These are phyloP conservation scores for Setipinna tenuifilis DNA, from an alignment of 2,797 vertebrate species.

Conservation along the genomic window DNA sequence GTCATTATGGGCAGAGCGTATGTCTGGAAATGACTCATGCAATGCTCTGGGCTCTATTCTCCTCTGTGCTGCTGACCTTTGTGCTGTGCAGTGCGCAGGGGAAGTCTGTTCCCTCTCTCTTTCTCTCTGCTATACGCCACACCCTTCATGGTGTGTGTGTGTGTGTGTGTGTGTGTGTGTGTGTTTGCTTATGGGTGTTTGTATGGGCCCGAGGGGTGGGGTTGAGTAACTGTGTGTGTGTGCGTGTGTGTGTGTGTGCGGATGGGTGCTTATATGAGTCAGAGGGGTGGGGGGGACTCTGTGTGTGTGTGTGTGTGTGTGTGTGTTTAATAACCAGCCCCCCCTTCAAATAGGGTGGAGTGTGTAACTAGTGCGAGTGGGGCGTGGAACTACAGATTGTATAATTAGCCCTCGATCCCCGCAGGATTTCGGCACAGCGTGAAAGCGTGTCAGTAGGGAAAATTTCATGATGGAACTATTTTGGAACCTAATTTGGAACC, in stretches of 20 bases:
- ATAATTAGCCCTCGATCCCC: slow-evolving; percentile 73
- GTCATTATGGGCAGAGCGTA: slow-evolving; percentile 25
- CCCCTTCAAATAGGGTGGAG: slow-evolving; percentile 67
- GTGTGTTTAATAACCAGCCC: slow-evolving; percentile 52
- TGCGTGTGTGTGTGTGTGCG: slow-evolving; percentile 15
- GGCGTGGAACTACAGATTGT: slow-evolving; percentile 60
- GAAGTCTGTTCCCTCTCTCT: slow-evolving; percentile 29
- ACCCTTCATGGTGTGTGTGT: slow-evolving; percentile 33
- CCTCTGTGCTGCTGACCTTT: slow-evolving; percentile 52
- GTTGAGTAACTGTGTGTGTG: not conserved
- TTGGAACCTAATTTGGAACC: not conserved
- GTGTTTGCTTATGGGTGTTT: slow-evolving; percentile 17
- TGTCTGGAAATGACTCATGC: slow-evolving; percentile 54
- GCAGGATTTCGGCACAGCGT: slow-evolving; percentile 66
- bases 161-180: slow-evolving; percentile 38
- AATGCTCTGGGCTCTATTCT: slow-evolving; percentile 53
- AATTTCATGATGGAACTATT: slow-evolving; percentile 3
- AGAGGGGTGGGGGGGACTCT: not conserved
- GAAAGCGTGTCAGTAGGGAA: slow-evolving; percentile 52
- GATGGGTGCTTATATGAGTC: not conserved
- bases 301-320: slow-evolving; percentile 34
- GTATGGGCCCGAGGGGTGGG: not conserved
- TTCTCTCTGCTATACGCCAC: not conserved
- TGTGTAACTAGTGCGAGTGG: slow-evolving; percentile 70
- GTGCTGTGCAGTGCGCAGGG: slow-evolving; percentile 39